A percentile compares a stretch with the other conserved stretches of the same genome.
These are phyloP conservation scores for Nomada goodeniana DNA, from an alignment of 2,888 invertebrate genomes.

Conservation along the genomic window DNA sequence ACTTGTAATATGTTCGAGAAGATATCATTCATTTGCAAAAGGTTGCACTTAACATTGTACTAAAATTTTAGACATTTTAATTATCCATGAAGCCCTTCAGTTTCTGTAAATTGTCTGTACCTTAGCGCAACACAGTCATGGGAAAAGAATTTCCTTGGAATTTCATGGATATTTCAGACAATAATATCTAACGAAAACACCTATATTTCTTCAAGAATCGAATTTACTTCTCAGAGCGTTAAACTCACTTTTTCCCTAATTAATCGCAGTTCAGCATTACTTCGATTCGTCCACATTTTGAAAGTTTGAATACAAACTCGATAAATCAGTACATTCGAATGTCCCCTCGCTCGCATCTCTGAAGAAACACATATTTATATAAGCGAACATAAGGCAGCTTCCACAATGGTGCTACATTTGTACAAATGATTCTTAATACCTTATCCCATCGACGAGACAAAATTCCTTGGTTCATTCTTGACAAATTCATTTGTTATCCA, in stretches of 20 bases:
- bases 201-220: neutral
- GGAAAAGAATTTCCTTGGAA: no score
- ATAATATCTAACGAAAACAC: neutral
- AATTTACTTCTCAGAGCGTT: neutral
- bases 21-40: neutral
- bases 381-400: neutral
- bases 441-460: neutral
- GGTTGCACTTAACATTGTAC: constrained; percentile 3
- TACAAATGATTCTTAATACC: constrained; percentile 6
- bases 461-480: neutral
- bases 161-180: neutral
- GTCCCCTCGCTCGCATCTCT: neutral
- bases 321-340: neutral
- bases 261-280: neutral
- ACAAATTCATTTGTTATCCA: neutral
- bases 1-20: neutral
- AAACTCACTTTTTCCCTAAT: neutral
- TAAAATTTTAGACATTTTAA: no score
- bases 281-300: neutral
- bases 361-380: neutral
- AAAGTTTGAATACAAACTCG: neutral
- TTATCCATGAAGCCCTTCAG: neutral
- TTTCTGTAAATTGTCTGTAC: neutral
- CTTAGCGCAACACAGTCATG: neutral
- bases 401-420: constrained; percentile 27